phyloP scores from a whole-genome alignment of 2,797 vertebrate species.

The Tolypeutes matacus region DNA sequence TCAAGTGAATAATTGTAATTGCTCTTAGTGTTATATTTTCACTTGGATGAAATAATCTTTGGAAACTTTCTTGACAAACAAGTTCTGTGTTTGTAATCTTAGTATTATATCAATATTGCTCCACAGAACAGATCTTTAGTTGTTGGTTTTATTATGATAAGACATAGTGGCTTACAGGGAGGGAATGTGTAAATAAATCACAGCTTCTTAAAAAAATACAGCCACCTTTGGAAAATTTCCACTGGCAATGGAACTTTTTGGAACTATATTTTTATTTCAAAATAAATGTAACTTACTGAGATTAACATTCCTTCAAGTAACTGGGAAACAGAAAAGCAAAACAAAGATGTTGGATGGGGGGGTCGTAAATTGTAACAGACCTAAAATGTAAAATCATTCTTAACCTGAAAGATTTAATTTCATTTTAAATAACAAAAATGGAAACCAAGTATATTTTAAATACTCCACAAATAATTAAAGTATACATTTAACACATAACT shows the following conservation, averaged over 20 bases:
- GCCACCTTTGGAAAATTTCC: constrained; percentile 70
- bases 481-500: constrained; percentile 26
- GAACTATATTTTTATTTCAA: constrained; percentile 81
- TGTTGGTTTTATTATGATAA: constrained; percentile 66
- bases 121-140: constrained; percentile 40
- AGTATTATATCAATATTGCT: constrained; percentile 63
- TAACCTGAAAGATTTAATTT: constrained; percentile 41
- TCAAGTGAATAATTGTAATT: constrained; percentile 42
- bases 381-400: constrained; percentile 41
- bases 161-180: constrained; percentile 61
- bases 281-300: constrained; percentile 72
- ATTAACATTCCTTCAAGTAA: constrained; percentile 66
- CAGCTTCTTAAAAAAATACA: constrained; percentile 77
- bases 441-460: constrained; percentile 34
- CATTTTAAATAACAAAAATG: constrained; percentile 50
- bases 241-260: constrained; percentile 78
- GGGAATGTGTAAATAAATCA: constrained; percentile 76
- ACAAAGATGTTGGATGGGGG: constrained; percentile 35
- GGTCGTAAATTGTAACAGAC: constrained; percentile 63
- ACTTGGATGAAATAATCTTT: constrained; percentile 66
- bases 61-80: constrained; percentile 64
- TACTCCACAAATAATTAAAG: constrained; percentile 7
- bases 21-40: constrained; percentile 42
- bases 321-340: constrained; percentile 73
- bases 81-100: constrained; percentile 63